Evolutionary conservation across 2,113 vertebrate species (phyloP).

Genomic region (Xiphophorus couchianus): DNA sequence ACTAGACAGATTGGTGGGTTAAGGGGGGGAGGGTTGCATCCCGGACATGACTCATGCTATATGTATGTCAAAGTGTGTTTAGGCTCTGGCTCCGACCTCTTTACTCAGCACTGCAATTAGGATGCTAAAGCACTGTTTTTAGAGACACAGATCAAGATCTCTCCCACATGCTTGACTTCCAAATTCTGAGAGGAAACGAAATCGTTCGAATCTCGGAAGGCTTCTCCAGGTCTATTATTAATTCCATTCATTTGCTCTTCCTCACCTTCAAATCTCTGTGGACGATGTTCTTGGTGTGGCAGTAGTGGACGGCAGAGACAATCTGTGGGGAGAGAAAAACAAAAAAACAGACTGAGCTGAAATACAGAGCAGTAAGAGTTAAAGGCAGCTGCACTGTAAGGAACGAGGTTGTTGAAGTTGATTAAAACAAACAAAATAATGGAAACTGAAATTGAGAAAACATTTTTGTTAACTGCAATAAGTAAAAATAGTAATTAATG

Average conservation of each 20-base stretch:
- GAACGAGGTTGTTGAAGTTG: no score
- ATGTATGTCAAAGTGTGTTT: slow-evolving; percentile 35
- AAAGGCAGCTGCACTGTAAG: background rate
- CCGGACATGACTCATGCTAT: slow-evolving; percentile 50
- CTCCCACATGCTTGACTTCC: background rate
- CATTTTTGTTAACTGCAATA: no score
- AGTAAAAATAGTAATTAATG: no score
- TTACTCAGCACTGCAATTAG: no score
- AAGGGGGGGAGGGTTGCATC: slow-evolving; percentile 7
- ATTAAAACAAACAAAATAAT: no score
- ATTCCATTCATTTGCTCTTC: slow-evolving; percentile 5
- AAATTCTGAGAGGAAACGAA: no score
- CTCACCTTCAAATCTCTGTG: slow-evolving; percentile 93
- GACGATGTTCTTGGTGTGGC: slow-evolving; percentile 94
- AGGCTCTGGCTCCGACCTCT: background rate
- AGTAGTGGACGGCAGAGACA: slow-evolving; percentile 93
- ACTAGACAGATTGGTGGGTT: background rate
- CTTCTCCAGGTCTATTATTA: background rate
- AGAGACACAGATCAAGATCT: slow-evolving; percentile 57
- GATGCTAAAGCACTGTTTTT: slow-evolving; percentile 13
- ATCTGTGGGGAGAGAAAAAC: slow-evolving; percentile 80
- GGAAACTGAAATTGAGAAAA: no score
- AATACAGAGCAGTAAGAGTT: background rate
- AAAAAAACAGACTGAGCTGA: slow-evolving; percentile 1
- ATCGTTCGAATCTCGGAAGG: background rate